Evolutionary conservation across 64 coral and sea anemone species (phyloP).

Genomic region (Actinia tenebrosa): DNA sequence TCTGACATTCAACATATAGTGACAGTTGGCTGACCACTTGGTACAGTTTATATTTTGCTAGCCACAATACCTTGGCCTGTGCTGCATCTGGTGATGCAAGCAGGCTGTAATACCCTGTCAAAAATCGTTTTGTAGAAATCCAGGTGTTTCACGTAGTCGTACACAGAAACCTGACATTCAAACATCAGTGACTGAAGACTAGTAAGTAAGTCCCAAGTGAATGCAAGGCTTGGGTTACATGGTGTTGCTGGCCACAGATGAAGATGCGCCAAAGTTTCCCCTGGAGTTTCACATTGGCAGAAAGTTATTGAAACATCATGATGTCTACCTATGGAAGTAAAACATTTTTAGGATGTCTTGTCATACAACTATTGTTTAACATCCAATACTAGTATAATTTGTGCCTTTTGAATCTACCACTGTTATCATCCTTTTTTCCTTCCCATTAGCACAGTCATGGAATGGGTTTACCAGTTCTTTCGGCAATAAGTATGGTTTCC

Average conservation of each 20-base stretch:
- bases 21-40: too few relatives aligned
- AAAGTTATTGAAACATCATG: neutral
- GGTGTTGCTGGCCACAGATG: slow-evolving; percentile 18
- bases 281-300: slow-evolving; percentile 6
- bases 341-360: neutral
- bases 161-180: slow-evolving; percentile 22
- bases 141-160: slow-evolving; percentile 13
- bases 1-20: too few relatives aligned
- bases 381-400: too few relatives aligned
- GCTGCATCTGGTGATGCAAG: too few relatives aligned
- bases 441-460: slow-evolving; percentile 4
- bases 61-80: too few relatives aligned
- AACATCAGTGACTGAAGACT: neutral
- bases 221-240: slow-evolving; percentile 12
- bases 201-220: slow-evolving; percentile 17
- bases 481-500: neutral
- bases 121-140: neutral
- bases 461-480: slow-evolving; percentile 21
- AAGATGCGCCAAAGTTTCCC: neutral
- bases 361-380: too few relatives aligned
- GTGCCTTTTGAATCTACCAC: slow-evolving; percentile 1
- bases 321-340: neutral
- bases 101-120: too few relatives aligned
- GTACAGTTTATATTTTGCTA: too few relatives aligned
- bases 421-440: slow-evolving; percentile 4